Evolutionary conservation across 2,797 vertebrate species (phyloP).

Genomic region (Carduelis carduelis): DNA sequence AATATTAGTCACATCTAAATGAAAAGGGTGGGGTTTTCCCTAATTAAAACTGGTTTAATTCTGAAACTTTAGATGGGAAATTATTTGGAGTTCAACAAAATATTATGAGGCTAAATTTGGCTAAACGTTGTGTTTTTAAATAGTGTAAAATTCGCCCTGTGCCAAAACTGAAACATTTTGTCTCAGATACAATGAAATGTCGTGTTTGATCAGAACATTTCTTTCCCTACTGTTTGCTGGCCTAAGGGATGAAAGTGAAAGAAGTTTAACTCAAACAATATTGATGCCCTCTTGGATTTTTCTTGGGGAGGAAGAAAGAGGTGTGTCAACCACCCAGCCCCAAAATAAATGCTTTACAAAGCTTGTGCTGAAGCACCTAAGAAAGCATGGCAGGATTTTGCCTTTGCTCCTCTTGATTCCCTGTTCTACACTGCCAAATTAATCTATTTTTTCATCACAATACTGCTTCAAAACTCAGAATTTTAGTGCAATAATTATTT

Average conservation of each 20-base stretch:
- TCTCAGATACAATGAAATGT: not conserved
- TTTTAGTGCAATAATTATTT: not conserved
- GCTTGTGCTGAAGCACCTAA: not conserved
- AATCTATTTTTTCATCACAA: not conserved
- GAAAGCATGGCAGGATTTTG: not conserved
- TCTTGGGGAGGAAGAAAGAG: not conserved
- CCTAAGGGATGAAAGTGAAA: not conserved
- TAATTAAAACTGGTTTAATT: not conserved
- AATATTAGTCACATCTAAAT: not conserved
- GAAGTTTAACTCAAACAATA: not conserved
- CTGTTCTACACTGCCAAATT: not conserved
- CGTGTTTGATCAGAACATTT: not conserved
- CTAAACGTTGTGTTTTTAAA: constrained; percentile 24
- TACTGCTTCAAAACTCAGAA: not conserved
- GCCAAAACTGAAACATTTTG: not conserved
- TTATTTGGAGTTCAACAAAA: constrained; percentile 25
- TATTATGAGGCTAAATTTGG: not conserved
- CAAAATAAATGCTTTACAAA: not conserved
- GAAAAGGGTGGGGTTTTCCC: not conserved
- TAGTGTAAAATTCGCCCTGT: not conserved
- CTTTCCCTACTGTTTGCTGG: not conserved
- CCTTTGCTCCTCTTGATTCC: not conserved
- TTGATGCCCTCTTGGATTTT: not conserved
- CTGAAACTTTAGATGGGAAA: not conserved
- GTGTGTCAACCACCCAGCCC: not conserved